A percentile compares a stretch with the other conserved stretches of the same genome.
These are phyloP conservation scores for Amblyteles armatorius DNA, from an alignment of 2,888 invertebrate species.

Conservation along the genomic window DNA sequence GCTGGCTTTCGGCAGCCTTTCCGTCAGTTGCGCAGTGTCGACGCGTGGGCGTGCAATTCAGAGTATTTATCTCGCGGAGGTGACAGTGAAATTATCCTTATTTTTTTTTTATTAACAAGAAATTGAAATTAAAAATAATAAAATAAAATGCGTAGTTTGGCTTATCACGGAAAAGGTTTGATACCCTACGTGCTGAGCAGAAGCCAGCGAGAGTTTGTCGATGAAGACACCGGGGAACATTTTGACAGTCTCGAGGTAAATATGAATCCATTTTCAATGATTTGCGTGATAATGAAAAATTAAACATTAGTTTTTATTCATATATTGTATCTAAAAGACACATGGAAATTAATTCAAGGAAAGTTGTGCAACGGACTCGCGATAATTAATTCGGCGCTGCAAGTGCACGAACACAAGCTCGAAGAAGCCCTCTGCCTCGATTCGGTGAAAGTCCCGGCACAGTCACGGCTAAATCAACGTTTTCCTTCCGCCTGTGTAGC, in stretches of 20 bases:
- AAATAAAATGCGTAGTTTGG: constrained; percentile 70
- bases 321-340: not conserved
- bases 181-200: constrained; percentile 67
- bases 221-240: constrained; percentile 47
- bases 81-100: constrained; percentile 20
- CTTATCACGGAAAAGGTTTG: constrained; percentile 70
- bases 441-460: constrained; percentile 61
- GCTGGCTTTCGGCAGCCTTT: constrained; percentile 21
- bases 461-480: constrained; percentile 54
- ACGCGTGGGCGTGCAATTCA: constrained; percentile 49
- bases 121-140: not conserved
- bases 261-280: not conserved
- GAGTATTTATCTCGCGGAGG: constrained; percentile 12
- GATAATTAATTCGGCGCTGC: constrained; percentile 49
- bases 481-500: constrained; percentile 51
- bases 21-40: constrained; percentile 32
- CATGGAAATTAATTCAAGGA: not conserved
- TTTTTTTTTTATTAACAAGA: not conserved
- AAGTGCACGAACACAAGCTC: constrained; percentile 27
- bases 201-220: constrained; percentile 56
- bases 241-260: constrained; percentile 73
- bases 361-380: not conserved
- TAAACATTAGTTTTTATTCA: not conserved
- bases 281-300: not conserved
- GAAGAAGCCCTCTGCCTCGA: constrained; percentile 35